A percentile compares a stretch with the other conserved stretches of the same genome.
phyloP scores from a whole-genome alignment of 92 coral and sea anemone species.

The Meandrina meandrites region DNA sequence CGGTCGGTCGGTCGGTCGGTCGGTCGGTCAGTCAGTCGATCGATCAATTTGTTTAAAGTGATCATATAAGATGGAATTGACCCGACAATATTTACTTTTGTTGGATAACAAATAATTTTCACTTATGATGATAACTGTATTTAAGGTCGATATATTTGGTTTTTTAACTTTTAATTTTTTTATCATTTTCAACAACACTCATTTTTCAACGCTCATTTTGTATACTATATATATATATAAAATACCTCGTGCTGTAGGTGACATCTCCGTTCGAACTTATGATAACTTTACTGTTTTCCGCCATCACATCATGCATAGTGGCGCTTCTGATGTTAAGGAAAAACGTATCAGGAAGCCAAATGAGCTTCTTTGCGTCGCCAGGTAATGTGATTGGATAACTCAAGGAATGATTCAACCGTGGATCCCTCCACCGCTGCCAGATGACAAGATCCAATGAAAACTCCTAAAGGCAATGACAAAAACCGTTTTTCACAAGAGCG shows the following conservation, averaged over 20 bases:
- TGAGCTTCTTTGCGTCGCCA: conserved; percentile 51
- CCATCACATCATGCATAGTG: conserved; percentile 65
- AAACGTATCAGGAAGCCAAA: conserved; percentile 95
- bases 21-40: too few relatives aligned
- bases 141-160: too few relatives aligned
- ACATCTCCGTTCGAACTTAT: conserved; percentile 61
- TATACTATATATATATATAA: background rate
- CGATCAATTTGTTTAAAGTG: too few relatives aligned
- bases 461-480: conserved; percentile 47
- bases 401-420: conserved; percentile 63
- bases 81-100: too few relatives aligned
- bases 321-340: conserved; percentile 78
- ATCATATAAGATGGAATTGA: too few relatives aligned
- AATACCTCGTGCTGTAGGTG: conserved; percentile 65
- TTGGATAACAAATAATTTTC: too few relatives aligned
- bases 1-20: too few relatives aligned
- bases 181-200: too few relatives aligned
- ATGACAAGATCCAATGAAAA: conserved; percentile 78
- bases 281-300: conserved; percentile 55
- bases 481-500: background rate
- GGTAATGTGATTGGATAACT: conserved; percentile 49
- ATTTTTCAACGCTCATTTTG: too few relatives aligned
- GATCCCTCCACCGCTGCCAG: conserved; percentile 79
- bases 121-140: too few relatives aligned
- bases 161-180: too few relatives aligned